Evolutionary conservation across 2,797 vertebrate species (phyloP), one percentile per base, ranked within the genome.

Genomic region (Gorsachius magnificus): DNA sequence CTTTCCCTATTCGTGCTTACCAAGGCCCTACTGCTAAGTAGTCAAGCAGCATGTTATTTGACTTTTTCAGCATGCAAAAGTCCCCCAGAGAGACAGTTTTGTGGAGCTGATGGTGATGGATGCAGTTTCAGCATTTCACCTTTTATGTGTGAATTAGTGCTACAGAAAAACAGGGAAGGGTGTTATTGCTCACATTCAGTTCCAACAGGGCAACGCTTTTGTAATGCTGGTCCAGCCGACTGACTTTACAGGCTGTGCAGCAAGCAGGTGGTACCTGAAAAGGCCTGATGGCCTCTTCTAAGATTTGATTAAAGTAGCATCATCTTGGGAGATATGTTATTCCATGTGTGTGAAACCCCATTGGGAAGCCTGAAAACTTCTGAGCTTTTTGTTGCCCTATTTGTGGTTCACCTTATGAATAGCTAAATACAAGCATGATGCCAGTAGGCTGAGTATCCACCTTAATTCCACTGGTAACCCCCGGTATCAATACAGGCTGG

Each of bases 151-250:
- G 60, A 77, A 36, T 54, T 46, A 48, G 21, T 46, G 45, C 46
- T 78, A 3, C 45, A 53, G 45, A 36, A 46, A 80, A 66, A 1
- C n/a, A 43, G 17, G 12, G 21, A 35, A 64, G n/a, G n/a, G 20
- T 0, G 0, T 89, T 48, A 18, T 2, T 58, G 33, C 29, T 69
- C 16, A 8, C 3, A 1, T 43, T 41, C 25, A 31, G 31, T 4
- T 21, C 78, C 3, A 10, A 0, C 16, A 31, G 16, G 5, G 19
- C 46, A 10, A 24, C 0, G 3, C 36, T 80, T 70, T 15, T 29
- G 28, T 20, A 41, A 6, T 25, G 36, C 8, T 22, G 3, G 5
- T n/a, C n/a, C 41, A 46, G 60, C 16, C n/a, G 33, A 3, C 16
- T n/a, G 43, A 22, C 33, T 17, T 17, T 3, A 4, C 7, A 58